Evolutionary conservation across 1,140 invertebrate species (phyloP), one percentile per base, ranked within the genome.

Genomic region (Meteorus sp.): DNA sequence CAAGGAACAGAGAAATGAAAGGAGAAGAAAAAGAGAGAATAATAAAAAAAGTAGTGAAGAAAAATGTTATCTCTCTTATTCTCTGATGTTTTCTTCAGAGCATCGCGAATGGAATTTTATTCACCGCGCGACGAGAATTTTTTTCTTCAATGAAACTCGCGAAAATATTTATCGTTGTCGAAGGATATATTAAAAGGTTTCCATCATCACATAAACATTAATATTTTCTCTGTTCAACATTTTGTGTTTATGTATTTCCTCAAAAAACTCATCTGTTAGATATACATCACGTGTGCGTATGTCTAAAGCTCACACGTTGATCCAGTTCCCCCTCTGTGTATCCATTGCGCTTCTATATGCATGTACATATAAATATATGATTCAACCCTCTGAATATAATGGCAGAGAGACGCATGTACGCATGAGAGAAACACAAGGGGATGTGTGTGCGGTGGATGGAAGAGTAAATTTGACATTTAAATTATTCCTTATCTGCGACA

Each of bases 401-500:
- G 20, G 20, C 25, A 25, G 56, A 58, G 35, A 48, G 15, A 41
- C n/a, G n/a, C n/a, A n/a, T n/a, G n/a, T n/a, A n/a, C n/a, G n/a
- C n/a, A n/a, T n/a, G n/a, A n/a, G n/a, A n/a, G n/a, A n/a, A n/a
- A n/a, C n/a, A n/a, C n/a, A n/a, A n/a, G n/a, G n/a, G n/a, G n/a
- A n/a, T n/a, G n/a, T n/a, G n/a, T n/a, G n/a, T n/a, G 22, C 39
- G 45, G 56, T 43, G 17, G 29, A 48, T 45, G 33, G 7, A 27
- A 33, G 44, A 45, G 48, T 41, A 39, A 27, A 51, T 41, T 58
- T 48, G 56, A 39, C 56, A 58, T 58, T 47, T 58, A 58, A 58
- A 58, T 58, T 58, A 58, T 58, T 58, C 56, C 45, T 31, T 58
- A 58, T 58, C 56, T 58, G 27, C 47, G 56, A 58, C 56, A 58